phyloP scores from a whole-genome alignment of 64 coral and sea anemone genomes.

The Montipora foliosa region DNA sequence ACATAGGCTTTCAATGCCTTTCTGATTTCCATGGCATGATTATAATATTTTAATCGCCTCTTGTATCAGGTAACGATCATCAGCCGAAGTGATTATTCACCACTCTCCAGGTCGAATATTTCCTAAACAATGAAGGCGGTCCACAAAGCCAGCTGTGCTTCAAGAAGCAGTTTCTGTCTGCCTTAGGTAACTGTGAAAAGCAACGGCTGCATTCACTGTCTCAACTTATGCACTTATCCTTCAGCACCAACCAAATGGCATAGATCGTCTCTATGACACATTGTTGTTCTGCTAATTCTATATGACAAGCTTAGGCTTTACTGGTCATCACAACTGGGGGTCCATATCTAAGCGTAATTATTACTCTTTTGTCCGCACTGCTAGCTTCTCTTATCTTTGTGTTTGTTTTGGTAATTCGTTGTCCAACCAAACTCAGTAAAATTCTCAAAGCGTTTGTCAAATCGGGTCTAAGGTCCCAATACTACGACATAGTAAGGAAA shows the following conservation, averaged over 20 bases:
- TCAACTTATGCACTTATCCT: too few relatives aligned
- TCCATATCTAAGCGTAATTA: background rate
- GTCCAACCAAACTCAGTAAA: slow-evolving; percentile 56
- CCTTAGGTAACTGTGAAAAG: too few relatives aligned
- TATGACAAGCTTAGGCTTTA: background rate
- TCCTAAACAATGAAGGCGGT: too few relatives aligned
- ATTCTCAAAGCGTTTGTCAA: slow-evolving; percentile 48
- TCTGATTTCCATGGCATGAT: slow-evolving; percentile 37
- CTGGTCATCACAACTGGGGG: slow-evolving; percentile 6
- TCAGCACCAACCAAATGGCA: too few relatives aligned
- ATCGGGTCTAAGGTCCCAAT: too few relatives aligned
- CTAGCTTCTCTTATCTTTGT: slow-evolving; percentile 53
- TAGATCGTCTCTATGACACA: too few relatives aligned
- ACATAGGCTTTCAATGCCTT: slow-evolving; percentile 44
- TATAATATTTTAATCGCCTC: slow-evolving; percentile 39
- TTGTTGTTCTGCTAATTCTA: too few relatives aligned
- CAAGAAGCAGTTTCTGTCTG: too few relatives aligned
- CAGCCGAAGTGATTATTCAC: slow-evolving; percentile 24
- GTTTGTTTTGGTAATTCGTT: slow-evolving; percentile 31
- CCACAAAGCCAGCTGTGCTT: too few relatives aligned
- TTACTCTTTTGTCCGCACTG: slow-evolving; percentile 23
- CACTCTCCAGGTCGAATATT: too few relatives aligned
- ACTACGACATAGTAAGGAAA: too few relatives aligned
- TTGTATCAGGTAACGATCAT: background rate
- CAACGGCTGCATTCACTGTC: too few relatives aligned